Evolutionary conservation across 1,140 invertebrate species (phyloP).

Genomic region (Campoletis sonorensis): DNA sequence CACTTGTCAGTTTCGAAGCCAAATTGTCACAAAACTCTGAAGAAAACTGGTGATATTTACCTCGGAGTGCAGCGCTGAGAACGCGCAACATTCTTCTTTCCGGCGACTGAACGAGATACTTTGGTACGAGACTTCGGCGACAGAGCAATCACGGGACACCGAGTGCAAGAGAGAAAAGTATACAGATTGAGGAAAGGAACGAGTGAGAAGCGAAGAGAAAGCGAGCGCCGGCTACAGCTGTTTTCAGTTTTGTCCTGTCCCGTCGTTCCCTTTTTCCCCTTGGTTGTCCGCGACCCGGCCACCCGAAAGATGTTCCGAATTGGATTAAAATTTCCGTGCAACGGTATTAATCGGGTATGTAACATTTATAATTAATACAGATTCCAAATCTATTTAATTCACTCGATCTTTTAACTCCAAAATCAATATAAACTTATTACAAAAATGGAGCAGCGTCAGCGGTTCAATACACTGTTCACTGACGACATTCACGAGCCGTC

Average conservation of each 20-base stretch:
- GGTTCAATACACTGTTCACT: not conserved
- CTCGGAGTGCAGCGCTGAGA: slow-evolving; percentile 59
- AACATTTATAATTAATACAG: slow-evolving; percentile 57
- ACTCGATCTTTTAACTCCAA: not conserved
- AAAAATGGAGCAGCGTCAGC: not conserved
- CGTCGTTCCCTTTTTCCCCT: slow-evolving; percentile 66
- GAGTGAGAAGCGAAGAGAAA: slow-evolving; percentile 6
- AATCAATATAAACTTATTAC: not conserved
- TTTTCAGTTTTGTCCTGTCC: slow-evolving; percentile 52
- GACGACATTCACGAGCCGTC: slow-evolving; percentile 5
- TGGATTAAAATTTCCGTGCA: slow-evolving; percentile 75
- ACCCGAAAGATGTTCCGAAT: slow-evolving; percentile 74
- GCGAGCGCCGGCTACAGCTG: slow-evolving; percentile 58
- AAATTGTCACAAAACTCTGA: slow-evolving; percentile 1
- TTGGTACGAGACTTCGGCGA: not conserved
- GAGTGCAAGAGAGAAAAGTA: not conserved
- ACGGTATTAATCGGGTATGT: slow-evolving; percentile 70
- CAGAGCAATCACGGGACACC: no score
- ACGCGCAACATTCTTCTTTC: slow-evolving; percentile 68
- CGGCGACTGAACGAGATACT: slow-evolving; percentile 32
- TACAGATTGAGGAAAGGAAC: not conserved
- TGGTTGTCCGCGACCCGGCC: slow-evolving; percentile 59
- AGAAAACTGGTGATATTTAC: slow-evolving; percentile 55
- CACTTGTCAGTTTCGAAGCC: not conserved
- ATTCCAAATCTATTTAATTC: slow-evolving; percentile 20